These are phyloP conservation scores for Pheosia tremula DNA, from an alignment of 2,888 invertebrate genomes.

Conservation along the genomic window DNA sequence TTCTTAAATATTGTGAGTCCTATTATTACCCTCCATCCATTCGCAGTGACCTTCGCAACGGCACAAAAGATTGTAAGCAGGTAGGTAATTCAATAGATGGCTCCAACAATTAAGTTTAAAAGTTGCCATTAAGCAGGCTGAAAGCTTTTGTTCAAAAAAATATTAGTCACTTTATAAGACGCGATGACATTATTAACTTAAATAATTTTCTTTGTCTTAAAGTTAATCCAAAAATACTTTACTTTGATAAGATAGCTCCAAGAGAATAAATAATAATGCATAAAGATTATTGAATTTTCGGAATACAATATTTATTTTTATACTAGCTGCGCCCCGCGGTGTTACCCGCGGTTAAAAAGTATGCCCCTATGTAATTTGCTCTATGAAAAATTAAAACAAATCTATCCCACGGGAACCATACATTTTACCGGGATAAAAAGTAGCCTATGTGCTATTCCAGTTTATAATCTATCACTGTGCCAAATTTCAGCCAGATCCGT, in stretches of 20 bases:
- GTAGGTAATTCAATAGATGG: slow-evolving; percentile 30
- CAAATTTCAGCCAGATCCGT: too few relatives aligned
- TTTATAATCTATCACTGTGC: too few relatives aligned
- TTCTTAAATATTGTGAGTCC: not conserved
- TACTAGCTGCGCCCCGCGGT: too few relatives aligned
- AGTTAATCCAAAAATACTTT: not conserved
- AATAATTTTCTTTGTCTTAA: slow-evolving; percentile 18
- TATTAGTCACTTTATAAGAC: slow-evolving; percentile 26
- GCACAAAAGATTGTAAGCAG: slow-evolving; percentile 26
- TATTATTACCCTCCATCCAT: slow-evolving; percentile 5
- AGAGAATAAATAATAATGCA: too few relatives aligned
- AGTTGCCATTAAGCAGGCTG: slow-evolving; percentile 32
- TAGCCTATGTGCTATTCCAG: too few relatives aligned
- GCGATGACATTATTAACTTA: slow-evolving; percentile 23
- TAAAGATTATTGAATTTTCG: too few relatives aligned
- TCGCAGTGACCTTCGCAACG: slow-evolving; percentile 16
- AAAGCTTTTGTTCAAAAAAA: slow-evolving; percentile 34
- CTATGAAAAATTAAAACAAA: too few relatives aligned
- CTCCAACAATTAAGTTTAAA: slow-evolving; percentile 33
- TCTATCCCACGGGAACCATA: too few relatives aligned
- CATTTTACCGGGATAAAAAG: too few relatives aligned
- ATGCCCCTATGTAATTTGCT: too few relatives aligned
- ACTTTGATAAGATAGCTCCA: not conserved
- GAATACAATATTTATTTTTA: too few relatives aligned
- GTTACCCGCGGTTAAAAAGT: too few relatives aligned